phyloP scores from a whole-genome alignment of 2,797 vertebrate genomes.

The Microtus agrestis region DNA sequence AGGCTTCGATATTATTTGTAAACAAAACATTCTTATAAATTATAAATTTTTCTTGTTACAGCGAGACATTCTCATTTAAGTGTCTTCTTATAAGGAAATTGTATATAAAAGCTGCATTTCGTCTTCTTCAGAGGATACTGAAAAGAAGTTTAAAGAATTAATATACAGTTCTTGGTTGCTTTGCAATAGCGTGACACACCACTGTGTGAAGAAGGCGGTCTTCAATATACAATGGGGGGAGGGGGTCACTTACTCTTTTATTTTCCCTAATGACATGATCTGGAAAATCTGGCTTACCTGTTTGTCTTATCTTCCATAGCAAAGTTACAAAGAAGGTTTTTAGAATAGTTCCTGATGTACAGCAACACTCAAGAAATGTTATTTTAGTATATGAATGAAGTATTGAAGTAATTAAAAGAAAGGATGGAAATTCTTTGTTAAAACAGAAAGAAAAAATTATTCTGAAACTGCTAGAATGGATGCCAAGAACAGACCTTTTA shows the following conservation, averaged over 20 bases:
- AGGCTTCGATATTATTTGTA: not conserved
- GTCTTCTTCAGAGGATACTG: not conserved
- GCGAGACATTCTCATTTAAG: not conserved
- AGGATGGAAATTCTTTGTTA: not conserved
- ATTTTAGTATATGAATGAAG: not conserved
- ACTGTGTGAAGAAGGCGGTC: not conserved
- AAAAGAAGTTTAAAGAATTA: not conserved
- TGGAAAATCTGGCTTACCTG: not conserved
- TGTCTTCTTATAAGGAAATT: not conserved
- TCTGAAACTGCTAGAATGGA: not conserved
- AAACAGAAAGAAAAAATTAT: not conserved
- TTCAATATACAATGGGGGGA: not conserved
- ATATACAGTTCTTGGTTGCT: not conserved
- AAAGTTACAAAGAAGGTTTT: not conserved
- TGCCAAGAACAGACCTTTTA: not conserved
- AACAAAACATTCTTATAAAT: not conserved
- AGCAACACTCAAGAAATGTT: not conserved
- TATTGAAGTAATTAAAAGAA: not conserved
- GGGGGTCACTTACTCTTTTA: not conserved
- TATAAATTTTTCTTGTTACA: not conserved
- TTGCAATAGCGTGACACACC: not conserved
- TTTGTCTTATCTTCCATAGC: not conserved
- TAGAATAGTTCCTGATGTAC: not conserved
- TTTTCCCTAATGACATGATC: not conserved
- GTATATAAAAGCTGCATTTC: not conserved